Conservation (phyloP, 2,113 vertebrate genomes). For the Limanda limanda region DNA sequence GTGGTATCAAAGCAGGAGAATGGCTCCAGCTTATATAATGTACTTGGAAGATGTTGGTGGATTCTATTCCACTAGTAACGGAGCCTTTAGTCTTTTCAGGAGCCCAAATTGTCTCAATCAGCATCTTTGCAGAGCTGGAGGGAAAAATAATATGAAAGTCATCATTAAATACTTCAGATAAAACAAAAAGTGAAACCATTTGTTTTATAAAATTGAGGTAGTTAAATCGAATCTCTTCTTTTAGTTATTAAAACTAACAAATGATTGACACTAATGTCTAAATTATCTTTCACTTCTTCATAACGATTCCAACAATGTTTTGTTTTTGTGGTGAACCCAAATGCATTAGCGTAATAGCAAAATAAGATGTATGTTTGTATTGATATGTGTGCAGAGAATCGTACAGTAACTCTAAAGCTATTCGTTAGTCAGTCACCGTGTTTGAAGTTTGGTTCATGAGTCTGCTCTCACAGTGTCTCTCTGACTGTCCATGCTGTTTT, state of each 20-base stretch:
- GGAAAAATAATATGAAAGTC: background rate
- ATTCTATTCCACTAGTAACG: no score
- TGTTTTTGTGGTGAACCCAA: no score
- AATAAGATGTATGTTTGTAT: no score
- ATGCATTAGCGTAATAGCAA: no score
- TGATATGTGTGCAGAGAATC: background rate
- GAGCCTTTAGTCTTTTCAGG: conserved; percentile 20
- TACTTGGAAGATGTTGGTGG: conserved; percentile 23
- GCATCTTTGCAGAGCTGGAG: background rate
- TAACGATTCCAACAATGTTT: no score
- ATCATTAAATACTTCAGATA: no score
- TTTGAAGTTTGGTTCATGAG: conserved; percentile 32
- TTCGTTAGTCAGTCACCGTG: background rate
- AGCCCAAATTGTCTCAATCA: background rate
- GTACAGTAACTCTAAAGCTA: background rate
- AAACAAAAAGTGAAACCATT: no score
- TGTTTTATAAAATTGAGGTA: no score
- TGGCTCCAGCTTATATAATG: conserved; percentile 28
- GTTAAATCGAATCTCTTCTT: no score
- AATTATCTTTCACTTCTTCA: no score
- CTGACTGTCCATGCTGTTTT: conserved; percentile 19
- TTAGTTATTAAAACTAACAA: no score
- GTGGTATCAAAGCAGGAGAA: conserved; percentile 34
- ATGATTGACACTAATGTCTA: no score
- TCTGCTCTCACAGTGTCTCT: conserved; percentile 1